These are phyloP conservation scores for Galagoides demidoff DNA, from an alignment of 2,797 vertebrate genomes.

Conservation along the genomic window DNA sequence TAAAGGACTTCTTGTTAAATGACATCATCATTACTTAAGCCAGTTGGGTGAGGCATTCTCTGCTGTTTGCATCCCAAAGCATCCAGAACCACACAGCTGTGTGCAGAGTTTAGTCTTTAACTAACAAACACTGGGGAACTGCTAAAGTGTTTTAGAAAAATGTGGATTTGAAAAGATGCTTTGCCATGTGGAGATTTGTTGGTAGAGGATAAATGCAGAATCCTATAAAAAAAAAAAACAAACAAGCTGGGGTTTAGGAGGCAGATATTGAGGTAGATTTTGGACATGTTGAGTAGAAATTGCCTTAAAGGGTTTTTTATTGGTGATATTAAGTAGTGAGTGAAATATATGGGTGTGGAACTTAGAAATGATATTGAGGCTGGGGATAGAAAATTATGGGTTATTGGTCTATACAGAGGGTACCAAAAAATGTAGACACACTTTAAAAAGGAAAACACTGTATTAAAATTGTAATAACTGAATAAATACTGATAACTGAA, in stretches of 20 bases:
- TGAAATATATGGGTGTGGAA: neutral
- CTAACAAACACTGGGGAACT: neutral
- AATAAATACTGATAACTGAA: too few species aligned
- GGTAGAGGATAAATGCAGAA: neutral
- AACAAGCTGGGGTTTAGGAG: neutral
- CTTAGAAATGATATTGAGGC: slow-evolving; percentile 13
- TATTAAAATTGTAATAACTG: too few species aligned
- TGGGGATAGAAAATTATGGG: neutral
- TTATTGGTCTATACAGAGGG: neutral
- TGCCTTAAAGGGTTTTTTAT: slow-evolving; percentile 28
- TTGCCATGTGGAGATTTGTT: neutral
- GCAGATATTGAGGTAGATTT: neutral
- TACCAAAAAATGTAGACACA: too few species aligned
- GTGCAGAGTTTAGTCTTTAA: neutral
- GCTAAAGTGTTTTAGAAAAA: neutral
- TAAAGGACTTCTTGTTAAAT: neutral
- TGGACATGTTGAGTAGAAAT: neutral
- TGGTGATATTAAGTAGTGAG: neutral
- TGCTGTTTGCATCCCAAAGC: neutral
- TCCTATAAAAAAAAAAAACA: neutral
- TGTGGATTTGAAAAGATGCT: neutral
- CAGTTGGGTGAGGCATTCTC: neutral
- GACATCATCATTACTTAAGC: neutral
- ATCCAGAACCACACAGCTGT: neutral
- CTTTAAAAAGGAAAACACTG: too few species aligned